Percentiles rank a stretch among this genome's conserved stretches.
phyloP scores from a whole-genome alignment of 2,888 invertebrate genomes.

The Dichetophora obliterata region DNA sequence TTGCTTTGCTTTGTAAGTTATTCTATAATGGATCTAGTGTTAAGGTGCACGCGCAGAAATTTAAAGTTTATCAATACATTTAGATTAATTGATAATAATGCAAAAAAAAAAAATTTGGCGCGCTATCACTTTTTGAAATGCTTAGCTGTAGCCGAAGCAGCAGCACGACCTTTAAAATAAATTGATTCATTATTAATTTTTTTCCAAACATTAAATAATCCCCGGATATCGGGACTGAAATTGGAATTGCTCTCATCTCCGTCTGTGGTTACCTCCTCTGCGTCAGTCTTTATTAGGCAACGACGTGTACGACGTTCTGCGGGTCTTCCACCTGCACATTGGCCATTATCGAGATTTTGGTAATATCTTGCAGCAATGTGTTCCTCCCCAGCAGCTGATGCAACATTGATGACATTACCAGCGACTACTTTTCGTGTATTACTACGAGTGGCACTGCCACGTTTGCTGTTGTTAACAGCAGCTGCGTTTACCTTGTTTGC shows the following conservation, averaged over 20 bases:
- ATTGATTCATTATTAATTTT: conserved; percentile 60
- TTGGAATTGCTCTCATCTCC: conserved; percentile 60
- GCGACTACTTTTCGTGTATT: conserved; percentile 33
- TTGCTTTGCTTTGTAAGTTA: conserved; percentile 21
- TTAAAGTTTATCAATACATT: neutral
- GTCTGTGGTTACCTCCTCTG: conserved; percentile 32
- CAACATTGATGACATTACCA: conserved; percentile 42
- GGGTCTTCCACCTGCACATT: conserved; percentile 36
- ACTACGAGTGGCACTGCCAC: conserved; percentile 57
- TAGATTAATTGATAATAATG: neutral
- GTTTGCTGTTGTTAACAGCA: conserved; percentile 53
- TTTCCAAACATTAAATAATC: conserved; percentile 54
- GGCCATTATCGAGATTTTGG: conserved; percentile 38
- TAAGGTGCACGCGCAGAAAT: conserved; percentile 9
- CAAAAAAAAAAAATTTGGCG: neutral
- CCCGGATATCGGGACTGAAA: conserved; percentile 56
- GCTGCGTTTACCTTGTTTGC: conserved; percentile 44
- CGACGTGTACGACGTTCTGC: conserved; percentile 61
- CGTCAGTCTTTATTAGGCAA: conserved; percentile 66
- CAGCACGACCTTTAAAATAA: conserved; percentile 55
- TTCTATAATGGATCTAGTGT: conserved; percentile 29
- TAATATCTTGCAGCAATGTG: conserved; percentile 43
- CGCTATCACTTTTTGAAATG: conserved; percentile 60
- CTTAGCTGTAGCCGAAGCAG: conserved; percentile 48
- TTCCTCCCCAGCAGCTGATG: conserved; percentile 61